Percentiles rank a stretch among this genome's conserved stretches.
phyloP scores from a whole-genome alignment of 92 coral and sea anemone genomes.

The Porites divaricata region DNA sequence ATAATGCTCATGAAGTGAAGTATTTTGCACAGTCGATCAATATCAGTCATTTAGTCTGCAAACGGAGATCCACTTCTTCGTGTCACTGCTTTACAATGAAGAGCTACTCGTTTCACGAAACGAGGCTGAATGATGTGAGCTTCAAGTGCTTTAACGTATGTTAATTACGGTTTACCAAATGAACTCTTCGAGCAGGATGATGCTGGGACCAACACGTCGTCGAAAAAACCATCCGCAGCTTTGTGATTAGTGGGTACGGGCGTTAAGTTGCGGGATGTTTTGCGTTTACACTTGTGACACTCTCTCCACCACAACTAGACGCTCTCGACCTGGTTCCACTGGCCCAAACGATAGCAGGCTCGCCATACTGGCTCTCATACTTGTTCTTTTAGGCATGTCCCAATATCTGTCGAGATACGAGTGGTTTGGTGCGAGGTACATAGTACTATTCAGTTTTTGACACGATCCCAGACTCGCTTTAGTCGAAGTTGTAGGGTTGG shows the following conservation, averaged over 20 bases:
- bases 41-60: background rate
- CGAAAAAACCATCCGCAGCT: conserved; percentile 7
- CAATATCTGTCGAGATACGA: conserved; percentile 59
- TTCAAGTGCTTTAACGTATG: background rate
- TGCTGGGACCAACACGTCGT: background rate
- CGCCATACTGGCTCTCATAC: conserved; percentile 68
- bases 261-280: background rate
- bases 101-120: background rate
- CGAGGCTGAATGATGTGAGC: no score
- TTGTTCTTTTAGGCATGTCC: conserved; percentile 69
- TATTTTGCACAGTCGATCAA: background rate
- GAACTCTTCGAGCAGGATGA: conserved; percentile 5
- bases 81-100: background rate
- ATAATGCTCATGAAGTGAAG: background rate
- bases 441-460: conserved; percentile 31
- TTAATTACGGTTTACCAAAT: background rate
- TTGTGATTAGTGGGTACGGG: background rate
- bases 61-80: background rate
- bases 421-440: conserved; percentile 32
- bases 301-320: conserved; percentile 66
- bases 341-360: conserved; percentile 57
- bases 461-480: conserved; percentile 47
- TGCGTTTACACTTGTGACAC: conserved; percentile 58
- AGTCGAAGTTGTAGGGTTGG: conserved; percentile 29
- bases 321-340: conserved; percentile 41